phyloP scores from a whole-genome alignment of 2,113 vertebrate species.

The Arizona elegans region DNA sequence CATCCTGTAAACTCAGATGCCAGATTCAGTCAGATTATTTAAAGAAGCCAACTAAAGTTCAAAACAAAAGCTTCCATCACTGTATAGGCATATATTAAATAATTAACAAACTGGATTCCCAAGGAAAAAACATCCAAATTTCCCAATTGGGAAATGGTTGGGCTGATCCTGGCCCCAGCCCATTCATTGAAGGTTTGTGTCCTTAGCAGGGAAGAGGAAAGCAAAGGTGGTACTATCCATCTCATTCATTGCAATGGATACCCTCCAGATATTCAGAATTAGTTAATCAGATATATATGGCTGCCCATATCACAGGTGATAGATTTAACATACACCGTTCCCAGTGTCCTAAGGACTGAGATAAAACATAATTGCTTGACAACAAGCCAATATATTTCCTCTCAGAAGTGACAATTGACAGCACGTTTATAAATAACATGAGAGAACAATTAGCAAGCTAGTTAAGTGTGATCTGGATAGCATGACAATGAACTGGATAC shows the following conservation, averaged over 20 bases:
- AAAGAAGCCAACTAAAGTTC: neutral
- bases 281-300: no score
- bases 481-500: neutral
- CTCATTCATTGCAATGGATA: neutral
- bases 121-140: neutral
- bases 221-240: neutral
- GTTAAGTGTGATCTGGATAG: neutral
- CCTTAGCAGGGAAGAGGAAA: no score
- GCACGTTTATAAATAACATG: neutral
- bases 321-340: neutral
- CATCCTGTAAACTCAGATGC: neutral
- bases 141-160: neutral
- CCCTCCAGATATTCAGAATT: neutral
- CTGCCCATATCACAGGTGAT: no score
- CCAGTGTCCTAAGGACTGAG: neutral
- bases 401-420: neutral
- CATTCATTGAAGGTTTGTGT: no score
- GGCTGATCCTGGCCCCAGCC: no score
- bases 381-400: neutral
- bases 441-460: neutral
- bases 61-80: neutral
- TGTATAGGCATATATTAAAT: neutral
- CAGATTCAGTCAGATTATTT: neutral
- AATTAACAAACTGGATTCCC: neutral
- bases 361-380: neutral